Base-by-base conservation (phyloP, 2,797 vertebrate species). In the Danionella dracula region DNA sequence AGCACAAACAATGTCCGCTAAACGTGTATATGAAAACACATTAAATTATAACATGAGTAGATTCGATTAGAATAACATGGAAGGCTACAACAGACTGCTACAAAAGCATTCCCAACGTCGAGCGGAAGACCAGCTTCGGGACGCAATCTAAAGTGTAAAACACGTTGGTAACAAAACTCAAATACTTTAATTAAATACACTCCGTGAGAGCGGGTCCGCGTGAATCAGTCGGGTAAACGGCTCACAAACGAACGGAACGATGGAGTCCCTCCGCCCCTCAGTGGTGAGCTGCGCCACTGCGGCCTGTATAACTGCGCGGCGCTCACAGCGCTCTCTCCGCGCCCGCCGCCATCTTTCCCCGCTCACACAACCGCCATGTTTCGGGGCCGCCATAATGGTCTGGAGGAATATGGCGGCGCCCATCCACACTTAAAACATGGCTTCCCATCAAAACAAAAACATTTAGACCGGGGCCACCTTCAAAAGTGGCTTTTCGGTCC, bases 371-470 rank as follows among this genome's bases (percentile, higher is more conserved):
- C 89, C 90, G 95, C 94, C 95, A 97, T 97, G 92, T 97, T 98
- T 96, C 92, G 93, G 94, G 93, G 64, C 64, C 64, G 95, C 96
- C 96, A 98, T 98, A 98, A 94, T 92, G 91, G 91, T 92, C 92
- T 91, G 88, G 93, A 93, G 88, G 95, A 98, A 97, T 92, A 98
- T 98, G 96, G 95, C 96, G 96, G 96, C 96, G 96, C 96, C 96
- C 96, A 97, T 92, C 92, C 83, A 91, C 91, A 92, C 91, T 93
- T 92, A 93, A 92, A 96, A 97, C 94, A 96, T 97, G 95, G 94
- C 94, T 92, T 95, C 95, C 93, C 88, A 92, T 94, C 94, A 96
- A 94, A 95, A 96, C 93, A 95, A 96, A 90, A 93, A 93, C 93
- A 89, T 85, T 88, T 84, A 77, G 50, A 82, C 76, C 83, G 82